Evolutionary conservation across 2,113 vertebrate genomes (phyloP).

Genomic region (Peromyscus leucopus): DNA sequence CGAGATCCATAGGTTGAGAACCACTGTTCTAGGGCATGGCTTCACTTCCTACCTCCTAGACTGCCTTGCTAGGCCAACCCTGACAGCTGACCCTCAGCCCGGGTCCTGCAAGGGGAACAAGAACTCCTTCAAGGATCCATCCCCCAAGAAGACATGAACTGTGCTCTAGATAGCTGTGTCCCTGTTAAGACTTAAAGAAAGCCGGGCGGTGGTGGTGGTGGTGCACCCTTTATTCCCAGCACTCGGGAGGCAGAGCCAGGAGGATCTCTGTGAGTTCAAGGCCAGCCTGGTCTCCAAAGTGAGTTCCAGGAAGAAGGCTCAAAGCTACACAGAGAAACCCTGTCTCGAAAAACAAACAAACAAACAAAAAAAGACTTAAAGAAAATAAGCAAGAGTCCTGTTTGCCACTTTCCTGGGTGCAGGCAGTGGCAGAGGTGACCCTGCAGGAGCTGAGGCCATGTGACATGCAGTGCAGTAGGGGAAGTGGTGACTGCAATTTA

Average conservation of each 20-base stretch:
- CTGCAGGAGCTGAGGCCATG: not conserved
- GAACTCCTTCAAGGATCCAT: fast-evolving
- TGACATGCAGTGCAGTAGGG: not conserved
- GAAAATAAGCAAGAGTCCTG: fast-evolving
- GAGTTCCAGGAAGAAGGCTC: no score
- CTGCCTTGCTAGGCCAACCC: not conserved
- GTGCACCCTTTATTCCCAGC: no score
- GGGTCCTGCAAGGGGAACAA: not conserved
- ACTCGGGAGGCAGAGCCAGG: no score
- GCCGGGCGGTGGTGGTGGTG: no score
- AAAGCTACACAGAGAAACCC: no score
- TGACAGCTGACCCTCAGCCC: not conserved
- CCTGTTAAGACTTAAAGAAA: not conserved
- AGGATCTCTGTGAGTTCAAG: no score
- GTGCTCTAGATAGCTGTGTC: not conserved
- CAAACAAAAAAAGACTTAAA: not conserved
- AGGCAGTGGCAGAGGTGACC: not conserved
- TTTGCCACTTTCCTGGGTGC: not conserved
- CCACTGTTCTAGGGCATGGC: not conserved
- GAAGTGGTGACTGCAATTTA: not conserved
- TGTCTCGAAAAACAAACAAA: no score
- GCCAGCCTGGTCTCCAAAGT: no score
- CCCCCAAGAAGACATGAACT: fast-evolving
- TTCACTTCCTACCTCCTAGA: not conserved
- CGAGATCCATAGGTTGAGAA: not conserved